Evolutionary conservation across 2,113 vertebrate genomes (phyloP), one percentile per base, ranked within the genome.

Genomic region (Kryptolebias marmoratus): DNA sequence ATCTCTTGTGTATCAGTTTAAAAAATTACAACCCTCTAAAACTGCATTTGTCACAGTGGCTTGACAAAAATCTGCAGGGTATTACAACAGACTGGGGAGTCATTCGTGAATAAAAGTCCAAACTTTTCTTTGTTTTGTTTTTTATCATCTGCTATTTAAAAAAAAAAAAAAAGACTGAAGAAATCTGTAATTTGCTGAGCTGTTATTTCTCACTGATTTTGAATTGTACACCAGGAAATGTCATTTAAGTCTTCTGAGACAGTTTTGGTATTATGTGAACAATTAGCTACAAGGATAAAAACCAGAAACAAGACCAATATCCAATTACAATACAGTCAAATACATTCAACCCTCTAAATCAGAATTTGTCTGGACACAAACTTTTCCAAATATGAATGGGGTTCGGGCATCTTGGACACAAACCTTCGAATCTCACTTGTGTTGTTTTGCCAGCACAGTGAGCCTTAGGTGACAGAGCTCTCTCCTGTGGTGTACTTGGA

Each of bases 1-100:
- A 74, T 39, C 30, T 61, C 18, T 4, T 18, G 18, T 63, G 74
- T 45, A 50, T 65, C 6, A 9, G 44, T 22, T 71, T 45, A 16
- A 61, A 32, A 63, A 52, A 44, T 22, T 30, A 11, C 2, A 30
- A 22, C 30, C 3, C 36, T 49, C 49, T 31, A 31, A 32, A 45
- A n/a, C 11, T 55, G 31, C 7, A 27, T 50, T 14, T 22, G 22
- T 31, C n/a, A 27, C n/a, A 3, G 39, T 14, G 39, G 5, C 5
- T 10, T 49, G 30, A 28, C 53, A 22, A 59, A 58, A 58, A 32
- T 30, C 27, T 45, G 52, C 48, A 45, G 50, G 12, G 13, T 6
- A n/a, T 22, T 22, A 22, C 22, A 50, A 48, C 56, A 2, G 27
- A 22, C 6, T 22, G 22, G 27, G 64, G 22, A 13, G n/a, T 32